Conservation (phyloP, 2,888 invertebrate genomes). For the Acleris laterana region DNA sequence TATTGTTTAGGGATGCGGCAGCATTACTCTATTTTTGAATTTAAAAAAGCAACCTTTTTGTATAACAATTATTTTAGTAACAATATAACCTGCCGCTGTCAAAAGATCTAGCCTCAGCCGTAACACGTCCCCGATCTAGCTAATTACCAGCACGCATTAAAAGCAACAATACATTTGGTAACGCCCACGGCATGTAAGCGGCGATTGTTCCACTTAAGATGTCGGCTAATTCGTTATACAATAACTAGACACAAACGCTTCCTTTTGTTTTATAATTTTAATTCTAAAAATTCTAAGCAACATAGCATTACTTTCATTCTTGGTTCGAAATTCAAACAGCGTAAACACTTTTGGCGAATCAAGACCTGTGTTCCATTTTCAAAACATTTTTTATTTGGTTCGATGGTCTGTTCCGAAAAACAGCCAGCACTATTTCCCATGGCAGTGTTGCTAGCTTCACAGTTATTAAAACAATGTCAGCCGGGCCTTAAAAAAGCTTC, state of each 20-base stretch:
- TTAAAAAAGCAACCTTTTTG: neutral
- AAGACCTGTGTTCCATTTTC: conserved; percentile 16
- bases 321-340: no score
- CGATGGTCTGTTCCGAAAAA: conserved; percentile 19
- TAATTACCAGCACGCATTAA: conserved; percentile 31
- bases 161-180: conserved; percentile 38
- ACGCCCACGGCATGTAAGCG: conserved; percentile 38
- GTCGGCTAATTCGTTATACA: conserved; percentile 34
- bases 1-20: no score
- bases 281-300: neutral
- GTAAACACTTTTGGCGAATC: neutral
- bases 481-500: conserved; percentile 50
- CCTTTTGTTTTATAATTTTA: conserved; percentile 20
- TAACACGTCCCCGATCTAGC: conserved; percentile 27
- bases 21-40: neutral
- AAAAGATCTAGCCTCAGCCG: conserved; percentile 11
- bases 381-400: conserved; percentile 20
- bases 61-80: conserved; percentile 1
- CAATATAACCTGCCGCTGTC: conserved; percentile 15
- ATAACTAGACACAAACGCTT: conserved; percentile 27
- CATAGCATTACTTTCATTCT: no score
- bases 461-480: conserved; percentile 54
- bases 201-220: conserved; percentile 33
- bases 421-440: conserved; percentile 49
- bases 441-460: conserved; percentile 52